Evolutionary conservation across 1,140 invertebrate genomes (phyloP).

Genomic region (Heterodera schachtii): DNA sequence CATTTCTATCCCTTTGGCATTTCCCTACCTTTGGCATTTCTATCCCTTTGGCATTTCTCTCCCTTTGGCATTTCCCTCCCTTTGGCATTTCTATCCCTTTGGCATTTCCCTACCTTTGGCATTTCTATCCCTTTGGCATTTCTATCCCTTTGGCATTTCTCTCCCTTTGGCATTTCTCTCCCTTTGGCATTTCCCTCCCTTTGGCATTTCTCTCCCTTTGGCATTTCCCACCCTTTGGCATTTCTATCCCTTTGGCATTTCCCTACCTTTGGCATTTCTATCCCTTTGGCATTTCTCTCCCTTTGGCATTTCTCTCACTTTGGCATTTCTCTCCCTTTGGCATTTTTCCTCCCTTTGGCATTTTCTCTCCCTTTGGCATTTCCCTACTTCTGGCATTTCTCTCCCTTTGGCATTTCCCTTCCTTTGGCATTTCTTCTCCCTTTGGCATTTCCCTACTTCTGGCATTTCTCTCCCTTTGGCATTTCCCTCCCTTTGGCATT

Average conservation of each 20-base stretch:
- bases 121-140: background rate
- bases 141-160: background rate
- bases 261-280: background rate
- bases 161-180: too few relatives aligned
- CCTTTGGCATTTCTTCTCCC: background rate
- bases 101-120: too few relatives aligned
- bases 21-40: background rate
- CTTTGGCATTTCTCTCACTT: too few relatives aligned
- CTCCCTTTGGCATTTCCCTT: background rate
- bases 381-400: too few relatives aligned
- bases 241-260: too few relatives aligned
- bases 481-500: background rate
- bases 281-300: background rate
- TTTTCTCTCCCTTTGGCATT: background rate
- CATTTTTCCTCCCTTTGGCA: background rate
- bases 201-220: too few relatives aligned
- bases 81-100: too few relatives aligned
- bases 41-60: background rate
- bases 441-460: too few relatives aligned
- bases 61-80: too few relatives aligned
- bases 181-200: background rate
- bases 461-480: too few relatives aligned
- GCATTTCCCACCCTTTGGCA: background rate
- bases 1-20: too few relatives aligned
- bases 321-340: background rate